Conservation (phyloP, 2,888 invertebrate species). For the Leptodirus hochenwartii region DNA sequence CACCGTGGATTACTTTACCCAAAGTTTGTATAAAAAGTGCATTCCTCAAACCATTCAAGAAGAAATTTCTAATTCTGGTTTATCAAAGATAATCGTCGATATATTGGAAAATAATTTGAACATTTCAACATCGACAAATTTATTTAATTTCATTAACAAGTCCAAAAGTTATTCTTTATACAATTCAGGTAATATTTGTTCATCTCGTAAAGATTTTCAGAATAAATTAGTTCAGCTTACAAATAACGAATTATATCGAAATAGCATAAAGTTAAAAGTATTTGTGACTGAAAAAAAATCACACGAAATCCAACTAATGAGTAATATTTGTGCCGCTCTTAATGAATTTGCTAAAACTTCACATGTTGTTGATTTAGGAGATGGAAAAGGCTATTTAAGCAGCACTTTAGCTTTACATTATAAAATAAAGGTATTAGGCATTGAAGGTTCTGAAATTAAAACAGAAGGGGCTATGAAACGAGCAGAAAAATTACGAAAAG, state of each 20-base stretch:
- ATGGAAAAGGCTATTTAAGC: conserved; percentile 76
- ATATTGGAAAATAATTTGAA: conserved; percentile 31
- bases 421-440: conserved; percentile 53
- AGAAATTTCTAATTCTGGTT: conserved; percentile 29
- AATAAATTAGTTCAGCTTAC: conserved; percentile 20
- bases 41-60: conserved; percentile 35
- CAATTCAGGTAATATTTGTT: conserved; percentile 26
- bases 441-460: conserved; percentile 56
- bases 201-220: conserved; percentile 27
- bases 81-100: conserved; percentile 28
- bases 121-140: conserved; percentile 13
- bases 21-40: conserved; percentile 41
- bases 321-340: conserved; percentile 37
- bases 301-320: conserved; percentile 58
- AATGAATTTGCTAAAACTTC: conserved; percentile 21
- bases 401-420: conserved; percentile 54
- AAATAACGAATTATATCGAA: conserved; percentile 24
- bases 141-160: conserved; percentile 18
- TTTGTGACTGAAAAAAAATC: conserved; percentile 68
- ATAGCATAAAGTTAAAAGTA: conserved; percentile 31
- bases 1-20: conserved; percentile 55
- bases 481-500: conserved; percentile 27
- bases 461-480: conserved; percentile 45
- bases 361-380: conserved; percentile 67
- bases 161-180: conserved; percentile 18